These are phyloP conservation scores for Acronicta psi DNA, from an alignment of 2,888 invertebrate genomes.

Conservation along the genomic window DNA sequence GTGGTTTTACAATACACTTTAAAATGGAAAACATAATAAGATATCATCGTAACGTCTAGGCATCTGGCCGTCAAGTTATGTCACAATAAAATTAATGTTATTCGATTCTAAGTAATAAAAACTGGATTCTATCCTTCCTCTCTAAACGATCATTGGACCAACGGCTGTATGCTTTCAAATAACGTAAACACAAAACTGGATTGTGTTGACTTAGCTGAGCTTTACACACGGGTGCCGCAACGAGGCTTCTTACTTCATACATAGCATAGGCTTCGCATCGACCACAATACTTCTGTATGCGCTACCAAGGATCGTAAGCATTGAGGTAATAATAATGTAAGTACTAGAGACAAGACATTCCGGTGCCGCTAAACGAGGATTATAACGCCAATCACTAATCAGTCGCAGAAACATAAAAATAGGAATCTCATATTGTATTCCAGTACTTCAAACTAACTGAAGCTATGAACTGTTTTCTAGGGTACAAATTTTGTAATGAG, in stretches of 20 bases:
- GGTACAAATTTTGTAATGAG: background rate
- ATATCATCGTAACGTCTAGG: slow-evolving; percentile 4
- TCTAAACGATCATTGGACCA: slow-evolving; percentile 6
- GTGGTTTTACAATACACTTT: slow-evolving; percentile 10
- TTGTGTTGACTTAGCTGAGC: slow-evolving; percentile 9
- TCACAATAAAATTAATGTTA: slow-evolving; percentile 15
- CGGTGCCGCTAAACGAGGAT: too few relatives aligned
- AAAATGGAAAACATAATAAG: slow-evolving; percentile 14
- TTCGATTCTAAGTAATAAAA: slow-evolving; percentile 15
- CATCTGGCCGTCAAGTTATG: slow-evolving; percentile 7
- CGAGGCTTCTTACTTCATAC: too few relatives aligned
- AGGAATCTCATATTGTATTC: too few relatives aligned
- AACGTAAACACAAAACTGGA: slow-evolving; percentile 5
- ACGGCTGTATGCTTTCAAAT: slow-evolving; percentile 10
- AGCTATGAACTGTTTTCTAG: too few relatives aligned
- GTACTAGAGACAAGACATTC: too few relatives aligned
- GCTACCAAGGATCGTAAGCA: too few relatives aligned
- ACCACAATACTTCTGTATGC: too few relatives aligned
- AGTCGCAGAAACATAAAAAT: too few relatives aligned
- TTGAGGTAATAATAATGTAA: too few relatives aligned
- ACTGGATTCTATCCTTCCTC: slow-evolving; percentile 1
- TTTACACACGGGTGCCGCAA: slow-evolving; percentile 5
- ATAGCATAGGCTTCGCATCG: background rate
- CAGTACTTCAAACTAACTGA: too few relatives aligned
- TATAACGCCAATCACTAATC: too few relatives aligned